Evolutionary conservation across 1,140 invertebrate species (phyloP), one percentile per base, ranked within the genome.

Genomic region (Zaprionus ornatus): DNA sequence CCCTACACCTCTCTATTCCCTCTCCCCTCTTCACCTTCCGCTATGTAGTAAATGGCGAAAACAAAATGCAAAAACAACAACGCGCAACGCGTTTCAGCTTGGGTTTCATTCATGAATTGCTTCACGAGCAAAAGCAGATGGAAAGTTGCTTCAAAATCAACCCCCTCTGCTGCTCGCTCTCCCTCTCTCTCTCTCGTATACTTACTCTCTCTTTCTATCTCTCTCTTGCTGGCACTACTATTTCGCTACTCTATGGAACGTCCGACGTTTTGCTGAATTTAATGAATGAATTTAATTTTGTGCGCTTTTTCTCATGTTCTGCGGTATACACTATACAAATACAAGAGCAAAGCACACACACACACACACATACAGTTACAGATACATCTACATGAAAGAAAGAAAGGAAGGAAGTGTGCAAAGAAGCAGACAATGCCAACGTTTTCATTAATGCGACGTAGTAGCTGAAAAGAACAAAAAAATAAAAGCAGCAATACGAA

Each of bases 341-440:
- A 45, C 40, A 45, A n/a, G 9, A 45, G 6, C 40, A 17, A n/a
- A 25, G 10, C 7, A 25, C 15, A 32, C 10, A 54, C n/a, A 19
- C 17, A 13, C 13, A 13, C 9, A 19, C 29, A 45, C 17, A 10
- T 32, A 25, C 42, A 13, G 32, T 5, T 17, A 42, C 19, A 35
- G 42, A 12, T 27, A 45, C 15, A 27, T 42, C 10, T 45, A 59
- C 55, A 13, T 65, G 21, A 79, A 74, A 54, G 56, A 67, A 69
- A 66, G 79, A 76, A 79, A 90, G 85, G 84, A 88, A 88, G 84
- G 85, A 90, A 90, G 84, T 88, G 80, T 57, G 80, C 80, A 55
- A 88, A 87, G 84, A 71, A 80, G 84, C 74, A 84, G 84, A 87
- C 84, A 88, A 88, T 87, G 84, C 84, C 85, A 88, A 87, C 82